These are phyloP conservation scores for Lindbergichthys nudifrons DNA, from an alignment of 2,797 vertebrate species.

Conservation along the genomic window DNA sequence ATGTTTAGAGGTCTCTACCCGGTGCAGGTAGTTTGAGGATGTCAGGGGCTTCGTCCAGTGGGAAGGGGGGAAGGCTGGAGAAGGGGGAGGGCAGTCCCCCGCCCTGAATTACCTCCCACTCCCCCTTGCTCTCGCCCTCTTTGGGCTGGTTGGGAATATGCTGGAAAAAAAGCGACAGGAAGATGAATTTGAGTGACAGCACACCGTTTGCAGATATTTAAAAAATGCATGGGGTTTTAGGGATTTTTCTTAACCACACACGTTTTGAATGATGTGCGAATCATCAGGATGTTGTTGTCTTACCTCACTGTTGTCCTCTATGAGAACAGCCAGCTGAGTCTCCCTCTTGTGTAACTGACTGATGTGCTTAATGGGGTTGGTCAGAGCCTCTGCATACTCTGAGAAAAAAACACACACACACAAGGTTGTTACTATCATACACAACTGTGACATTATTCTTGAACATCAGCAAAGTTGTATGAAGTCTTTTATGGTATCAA, in stretches of 20 bases:
- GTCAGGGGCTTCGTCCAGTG: conserved; percentile 44
- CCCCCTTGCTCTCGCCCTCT: conserved; percentile 47
- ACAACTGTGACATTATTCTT: background rate
- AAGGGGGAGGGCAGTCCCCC: conserved; percentile 4
- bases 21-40: conserved; percentile 53
- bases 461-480: background rate
- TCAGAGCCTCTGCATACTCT: conserved; percentile 91
- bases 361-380: conserved; percentile 92
- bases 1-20: conserved; percentile 61
- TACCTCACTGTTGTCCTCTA: conserved; percentile 87
- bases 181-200: background rate
- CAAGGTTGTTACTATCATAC: background rate
- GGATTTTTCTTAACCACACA: background rate
- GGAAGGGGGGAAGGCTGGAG: background rate
- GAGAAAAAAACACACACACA: conserved; percentile 16
- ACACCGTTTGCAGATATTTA: background rate
- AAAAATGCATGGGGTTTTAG: too few relatives aligned
- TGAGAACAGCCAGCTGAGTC: conserved; percentile 86
- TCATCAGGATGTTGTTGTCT: conserved; percentile 34
- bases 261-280: background rate
- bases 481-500: background rate
- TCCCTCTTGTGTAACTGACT: conserved; percentile 88
- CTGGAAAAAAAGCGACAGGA: conserved; percentile 46
- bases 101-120: background rate
- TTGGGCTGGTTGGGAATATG: conserved; percentile 50